phyloP scores from a whole-genome alignment of 2,113 vertebrate species.

The Phylloscopus whistleri region DNA sequence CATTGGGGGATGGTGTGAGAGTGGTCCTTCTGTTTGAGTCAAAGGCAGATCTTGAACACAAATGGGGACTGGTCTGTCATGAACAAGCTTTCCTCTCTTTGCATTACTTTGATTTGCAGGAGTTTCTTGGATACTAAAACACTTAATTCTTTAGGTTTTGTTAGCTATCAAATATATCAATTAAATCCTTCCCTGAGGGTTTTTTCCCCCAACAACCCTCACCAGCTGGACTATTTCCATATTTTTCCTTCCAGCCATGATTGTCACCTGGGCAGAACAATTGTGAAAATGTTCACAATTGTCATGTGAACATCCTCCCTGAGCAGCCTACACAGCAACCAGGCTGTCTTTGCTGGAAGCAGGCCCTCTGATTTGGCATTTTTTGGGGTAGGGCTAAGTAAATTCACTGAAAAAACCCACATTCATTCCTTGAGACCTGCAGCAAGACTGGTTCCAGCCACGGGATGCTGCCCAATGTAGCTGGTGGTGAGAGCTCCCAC shows the following conservation, averaged over 20 bases:
- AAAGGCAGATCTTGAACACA: neutral
- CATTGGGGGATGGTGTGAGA: neutral
- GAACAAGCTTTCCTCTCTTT: neutral
- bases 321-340: neutral
- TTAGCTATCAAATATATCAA: neutral
- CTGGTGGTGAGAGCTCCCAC: neutral
- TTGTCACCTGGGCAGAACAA: neutral
- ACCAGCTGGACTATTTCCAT: neutral
- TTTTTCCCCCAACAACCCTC: neutral
- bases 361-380: neutral
- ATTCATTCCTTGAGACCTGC: neutral
- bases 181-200: neutral
- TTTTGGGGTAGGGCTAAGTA: neutral
- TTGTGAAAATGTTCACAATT: neutral
- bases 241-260: neutral
- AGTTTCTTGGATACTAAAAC: neutral
- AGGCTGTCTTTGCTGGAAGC: neutral
- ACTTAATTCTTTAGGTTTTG: neutral
- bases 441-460: neutral
- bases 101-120: neutral
- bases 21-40: neutral
- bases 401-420: neutral
- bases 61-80: neutral
- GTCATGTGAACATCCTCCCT: neutral
- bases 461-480: rapidly evolving